phyloP scores from a whole-genome alignment of 2,888 invertebrate species.

The Eilema sororculum region DNA sequence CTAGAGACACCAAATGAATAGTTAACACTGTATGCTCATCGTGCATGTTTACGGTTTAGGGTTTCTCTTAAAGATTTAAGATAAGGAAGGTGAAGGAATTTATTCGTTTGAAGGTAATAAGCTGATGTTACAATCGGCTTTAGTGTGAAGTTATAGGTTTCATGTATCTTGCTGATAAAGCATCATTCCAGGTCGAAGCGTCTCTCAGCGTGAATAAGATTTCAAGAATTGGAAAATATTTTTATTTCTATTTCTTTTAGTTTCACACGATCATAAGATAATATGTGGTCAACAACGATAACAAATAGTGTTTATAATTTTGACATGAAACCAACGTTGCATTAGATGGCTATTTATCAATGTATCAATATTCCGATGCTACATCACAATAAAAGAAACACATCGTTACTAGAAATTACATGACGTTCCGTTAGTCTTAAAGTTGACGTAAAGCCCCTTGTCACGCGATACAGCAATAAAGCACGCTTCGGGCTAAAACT shows the following conservation, averaged over 20 bases:
- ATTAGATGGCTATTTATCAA: conserved; percentile 48
- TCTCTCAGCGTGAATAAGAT: conserved; percentile 19
- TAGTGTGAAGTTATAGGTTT: conserved; percentile 72
- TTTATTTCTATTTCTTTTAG: conserved; percentile 29
- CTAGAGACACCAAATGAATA: conserved; percentile 82
- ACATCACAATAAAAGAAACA: conserved; percentile 80
- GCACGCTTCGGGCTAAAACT: conserved; percentile 62
- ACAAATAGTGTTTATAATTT: conserved; percentile 14
- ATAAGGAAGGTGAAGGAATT: conserved; percentile 78
- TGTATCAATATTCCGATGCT: conserved; percentile 53
- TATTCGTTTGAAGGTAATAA: conserved; percentile 83
- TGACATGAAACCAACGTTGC: conserved; percentile 36
- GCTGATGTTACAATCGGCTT: conserved; percentile 81
- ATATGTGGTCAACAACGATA: conserved; percentile 10
- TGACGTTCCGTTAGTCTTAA: conserved; percentile 76
- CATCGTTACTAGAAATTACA: conserved; percentile 83
- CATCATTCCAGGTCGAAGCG: conserved; percentile 51
- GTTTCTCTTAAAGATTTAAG: conserved; percentile 84
- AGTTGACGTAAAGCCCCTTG: conserved; percentile 73
- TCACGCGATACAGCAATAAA: conserved; percentile 82
- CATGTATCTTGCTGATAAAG: conserved; percentile 63
- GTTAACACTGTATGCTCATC: conserved; percentile 82
- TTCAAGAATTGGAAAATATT: conserved; percentile 14
- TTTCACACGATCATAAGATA: conserved; percentile 33
- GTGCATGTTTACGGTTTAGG: conserved; percentile 85